Base-by-base conservation (phyloP, 64 coral and sea anemone genomes). In the Orbicella faveolata region DNA sequence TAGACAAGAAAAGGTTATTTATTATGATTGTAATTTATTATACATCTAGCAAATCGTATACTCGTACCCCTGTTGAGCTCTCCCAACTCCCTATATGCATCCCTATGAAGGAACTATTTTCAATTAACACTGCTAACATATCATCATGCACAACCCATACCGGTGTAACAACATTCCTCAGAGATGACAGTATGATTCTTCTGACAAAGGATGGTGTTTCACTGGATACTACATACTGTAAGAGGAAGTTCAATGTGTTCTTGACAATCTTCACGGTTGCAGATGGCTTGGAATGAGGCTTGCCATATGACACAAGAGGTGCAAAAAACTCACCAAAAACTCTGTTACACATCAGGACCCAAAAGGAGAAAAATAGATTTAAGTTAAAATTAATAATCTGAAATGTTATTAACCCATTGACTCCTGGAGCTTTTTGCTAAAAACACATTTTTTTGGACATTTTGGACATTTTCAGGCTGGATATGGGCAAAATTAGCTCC, bases 151-250 rank as follows among this genome's bases (percentile, higher is more conserved):
- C 11, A 70, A 39, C 52, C 21, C 63, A 59, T 68, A 96, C 95
- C 92, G 93, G 83, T 21, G 88, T 93, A 11, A 76, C 74, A 61
- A 96, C 83, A 72, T 75, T 83, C 13, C 79, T 81, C 9, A 94
- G 39, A 34, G 87, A 85, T 23, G 83, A 80, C 25, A 93, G 65
- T 75, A 96, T 66, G 5, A 37, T 75, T 65, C 75, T 88, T 74
- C 78, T 88, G 41, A 91, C 84, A 75, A 83, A 64, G 35, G 81
- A 54, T n/a, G 95, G 91, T 61, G 92, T 96, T 34, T 96, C 85
- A 20, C 55, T 33, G 8, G 76, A 57, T 20, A 90, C 72, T 20
- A 89, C 75, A 44, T 90, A 89, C 63, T 89, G 68, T 39, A 81
- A 51, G 0, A 96, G 36, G 57, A 63, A 93, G 20, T 83, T 63